These are phyloP conservation scores for Pangasius sanitwongsei DNA, from an alignment of 2,797 vertebrate species.

Conservation along the genomic window DNA sequence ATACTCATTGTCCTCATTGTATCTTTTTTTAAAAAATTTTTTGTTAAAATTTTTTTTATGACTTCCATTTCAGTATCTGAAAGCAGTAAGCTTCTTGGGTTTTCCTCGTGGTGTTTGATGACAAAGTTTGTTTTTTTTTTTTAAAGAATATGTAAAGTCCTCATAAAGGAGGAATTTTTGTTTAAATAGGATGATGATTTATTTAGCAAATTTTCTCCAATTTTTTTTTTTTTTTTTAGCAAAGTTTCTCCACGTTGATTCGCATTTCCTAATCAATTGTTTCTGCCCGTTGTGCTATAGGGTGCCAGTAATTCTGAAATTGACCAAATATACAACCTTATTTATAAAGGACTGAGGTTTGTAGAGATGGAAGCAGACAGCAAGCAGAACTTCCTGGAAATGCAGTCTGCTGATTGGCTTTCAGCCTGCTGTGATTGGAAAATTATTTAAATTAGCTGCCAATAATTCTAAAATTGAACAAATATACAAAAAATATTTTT, in stretches of 20 bases:
- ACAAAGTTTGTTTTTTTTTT: no score
- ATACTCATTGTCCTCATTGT: neutral
- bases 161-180: neutral
- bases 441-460: neutral
- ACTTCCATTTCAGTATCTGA: neutral
- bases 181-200: neutral
- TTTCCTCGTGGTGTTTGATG: no score
- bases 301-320: neutral
- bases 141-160: neutral
- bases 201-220: neutral
- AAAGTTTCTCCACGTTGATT: neutral
- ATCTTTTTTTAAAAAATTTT: neutral
- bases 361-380: neutral
- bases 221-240: neutral
- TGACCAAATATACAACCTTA: neutral
- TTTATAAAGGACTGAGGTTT: neutral
- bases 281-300: neutral
- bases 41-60: neutral
- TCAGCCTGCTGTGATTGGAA: neutral
- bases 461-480: neutral
- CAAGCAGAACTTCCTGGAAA: neutral
- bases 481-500: neutral
- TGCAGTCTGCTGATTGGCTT: neutral
- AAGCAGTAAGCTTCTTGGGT: no score
- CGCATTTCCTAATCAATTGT: neutral